A percentile compares a stretch with the other conserved stretches of the same genome.
Evolutionary conservation across 2,797 vertebrate species (phyloP).

Genomic region (Typhlichthys subterraneus): DNA sequence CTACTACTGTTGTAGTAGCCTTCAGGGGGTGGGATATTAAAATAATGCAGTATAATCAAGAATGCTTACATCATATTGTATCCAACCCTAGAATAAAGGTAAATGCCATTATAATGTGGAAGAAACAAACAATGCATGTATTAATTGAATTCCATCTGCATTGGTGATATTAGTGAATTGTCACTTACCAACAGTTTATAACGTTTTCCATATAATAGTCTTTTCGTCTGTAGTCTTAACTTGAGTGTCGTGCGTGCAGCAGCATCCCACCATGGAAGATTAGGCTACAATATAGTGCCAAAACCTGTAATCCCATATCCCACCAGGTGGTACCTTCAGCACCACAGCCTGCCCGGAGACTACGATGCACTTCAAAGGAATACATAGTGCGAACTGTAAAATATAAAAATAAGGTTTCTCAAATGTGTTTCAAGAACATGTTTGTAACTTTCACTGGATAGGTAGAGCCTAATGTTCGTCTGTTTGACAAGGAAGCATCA

Average conservation of each 20-base stretch:
- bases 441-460: background rate
- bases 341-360: conserved; percentile 8
- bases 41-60: no score
- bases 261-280: background rate
- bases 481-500: background rate
- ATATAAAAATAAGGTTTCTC: conserved; percentile 11
- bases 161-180: no score
- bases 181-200: no score
- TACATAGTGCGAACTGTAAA: conserved; percentile 36
- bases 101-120: no score
- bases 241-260: background rate
- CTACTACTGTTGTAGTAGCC: no score
- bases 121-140: no score
- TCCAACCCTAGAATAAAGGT: no score
- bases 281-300: background rate
- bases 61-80: no score
- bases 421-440: background rate
- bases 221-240: no score
- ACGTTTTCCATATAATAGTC: no score
- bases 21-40: no score
- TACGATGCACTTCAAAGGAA: conserved; percentile 62
- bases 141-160: no score
- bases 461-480: background rate
- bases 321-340: background rate
- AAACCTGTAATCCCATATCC: background rate